Conservation (phyloP, 2,113 vertebrate species). For the Myocastor coypus region DNA sequence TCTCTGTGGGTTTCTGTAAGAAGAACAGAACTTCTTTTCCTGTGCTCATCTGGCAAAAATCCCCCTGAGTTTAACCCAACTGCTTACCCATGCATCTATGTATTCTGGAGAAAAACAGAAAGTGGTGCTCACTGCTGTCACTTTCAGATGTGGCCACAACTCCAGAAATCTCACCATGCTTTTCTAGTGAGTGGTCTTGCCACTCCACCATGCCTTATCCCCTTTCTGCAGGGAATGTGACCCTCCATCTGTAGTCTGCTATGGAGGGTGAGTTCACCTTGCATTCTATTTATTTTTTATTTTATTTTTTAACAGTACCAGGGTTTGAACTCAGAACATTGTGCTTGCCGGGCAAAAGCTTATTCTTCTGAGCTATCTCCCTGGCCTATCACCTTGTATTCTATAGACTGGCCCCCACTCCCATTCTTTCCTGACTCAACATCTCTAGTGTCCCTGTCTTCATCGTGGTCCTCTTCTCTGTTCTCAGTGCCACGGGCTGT, state of each 20-base stretch:
- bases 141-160: neutral
- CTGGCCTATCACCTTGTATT: neutral
- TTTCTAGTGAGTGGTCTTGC: neutral
- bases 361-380: no score
- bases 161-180: neutral
- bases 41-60: neutral
- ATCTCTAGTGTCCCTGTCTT: neutral
- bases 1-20: neutral
- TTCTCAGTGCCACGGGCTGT: neutral
- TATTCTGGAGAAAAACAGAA: neutral
- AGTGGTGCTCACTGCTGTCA: neutral
- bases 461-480: neutral
- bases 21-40: neutral
- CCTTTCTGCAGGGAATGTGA: neutral
- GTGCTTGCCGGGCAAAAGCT: no score
- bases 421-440: neutral
- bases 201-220: neutral
- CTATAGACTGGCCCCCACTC: neutral
- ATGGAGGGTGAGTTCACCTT: neutral
- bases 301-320: no score
- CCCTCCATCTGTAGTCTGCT: neutral
- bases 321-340: no score
- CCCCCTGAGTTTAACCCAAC: neutral
- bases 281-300: no score
- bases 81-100: neutral